Evolutionary conservation across 2,797 vertebrate species (phyloP), one percentile per base, ranked within the genome.

Genomic region (Hypotaenidia philippensis): DNA sequence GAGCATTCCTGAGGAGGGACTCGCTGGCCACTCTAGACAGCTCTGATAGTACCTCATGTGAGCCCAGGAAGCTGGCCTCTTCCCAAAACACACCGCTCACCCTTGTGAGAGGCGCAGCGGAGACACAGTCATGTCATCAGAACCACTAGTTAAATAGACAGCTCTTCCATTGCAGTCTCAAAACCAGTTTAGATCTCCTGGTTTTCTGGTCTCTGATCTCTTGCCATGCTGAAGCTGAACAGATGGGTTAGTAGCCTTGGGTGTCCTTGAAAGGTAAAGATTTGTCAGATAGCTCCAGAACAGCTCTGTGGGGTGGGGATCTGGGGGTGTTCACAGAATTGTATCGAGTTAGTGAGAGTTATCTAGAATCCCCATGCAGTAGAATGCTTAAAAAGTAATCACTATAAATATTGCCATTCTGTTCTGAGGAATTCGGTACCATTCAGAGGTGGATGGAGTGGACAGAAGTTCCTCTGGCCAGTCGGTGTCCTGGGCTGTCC

Each of bases 401-500:
- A 11, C 44, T 36, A 5, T 21, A 4, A 27, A 4, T 18, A 15
- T 49, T 49, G 34, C 25, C 25, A 2, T 36, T 19, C 4, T 5
- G 34, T 44, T 72, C 10, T 16, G 59, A 23, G 66, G 34, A n/a
- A 6, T 44, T 22, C 65, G 5, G 22, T 44, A 1, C 41, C 23
- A 1, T 8, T 41, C 13, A 4, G 12, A 56, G 66, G 49, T 34
- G 74, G 55, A 4, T 6, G 15, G 83, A 31, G 34, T 11, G 32
- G 6, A 2, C 6, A 15, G 34, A 41, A 34, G 60, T 13, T 38
- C 47, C 55, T 18, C 1, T 45, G 45, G 45, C 36, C 26, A 6
- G 26, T 22, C 31, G 1, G 1, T 5, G 34, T 13, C 25, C 8
- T 1, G 18, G 15, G 12, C 47, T 26, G 23, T 6, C 38, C 56